phyloP scores from a whole-genome alignment of 1,140 invertebrate species.

The Drosophila gunungcola region DNA sequence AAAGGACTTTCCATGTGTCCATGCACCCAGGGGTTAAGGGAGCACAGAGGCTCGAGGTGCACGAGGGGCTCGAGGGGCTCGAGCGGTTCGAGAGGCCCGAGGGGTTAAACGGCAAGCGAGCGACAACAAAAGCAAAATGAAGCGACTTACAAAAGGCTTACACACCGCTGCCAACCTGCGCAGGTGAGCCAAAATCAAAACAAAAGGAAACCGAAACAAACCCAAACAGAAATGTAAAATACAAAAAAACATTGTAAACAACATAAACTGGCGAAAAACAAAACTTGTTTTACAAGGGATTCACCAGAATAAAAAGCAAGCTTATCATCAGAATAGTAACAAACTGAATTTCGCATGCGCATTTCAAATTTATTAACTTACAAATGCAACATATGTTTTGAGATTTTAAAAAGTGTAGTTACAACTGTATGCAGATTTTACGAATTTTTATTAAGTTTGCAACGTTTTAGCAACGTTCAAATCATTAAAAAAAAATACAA shows the following conservation, averaged over 20 bases:
- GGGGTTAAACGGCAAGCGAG: constrained; percentile 17
- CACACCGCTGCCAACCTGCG: constrained; percentile 16
- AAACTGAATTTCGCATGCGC: constrained; percentile 1
- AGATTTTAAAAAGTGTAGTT: not conserved
- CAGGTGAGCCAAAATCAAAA: constrained; percentile 40
- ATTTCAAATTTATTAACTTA: constrained; percentile 29
- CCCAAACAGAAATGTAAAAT: constrained; percentile 13
- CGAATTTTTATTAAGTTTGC: not conserved
- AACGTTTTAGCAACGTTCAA: not conserved
- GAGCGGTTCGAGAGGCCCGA: not conserved
- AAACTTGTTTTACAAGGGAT: constrained; percentile 40
- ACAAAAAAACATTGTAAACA: constrained; percentile 11
- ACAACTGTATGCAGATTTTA: not conserved
- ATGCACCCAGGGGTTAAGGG: not conserved
- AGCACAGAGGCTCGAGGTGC: not conserved
- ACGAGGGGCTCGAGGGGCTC: not conserved
- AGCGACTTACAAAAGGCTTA: constrained; percentile 44
- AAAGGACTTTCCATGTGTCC: constrained; percentile 38
- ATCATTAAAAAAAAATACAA: not conserved
- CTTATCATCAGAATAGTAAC: constrained; percentile 5
- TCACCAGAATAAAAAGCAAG: constrained; percentile 25
- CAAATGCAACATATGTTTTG: constrained; percentile 28
- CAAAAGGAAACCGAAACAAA: constrained; percentile 13
- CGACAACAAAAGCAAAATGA: constrained; percentile 29
- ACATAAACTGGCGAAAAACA: not conserved